Conservation (phyloP, 1,140 invertebrate species). For the Sesamia nonagrioides region DNA sequence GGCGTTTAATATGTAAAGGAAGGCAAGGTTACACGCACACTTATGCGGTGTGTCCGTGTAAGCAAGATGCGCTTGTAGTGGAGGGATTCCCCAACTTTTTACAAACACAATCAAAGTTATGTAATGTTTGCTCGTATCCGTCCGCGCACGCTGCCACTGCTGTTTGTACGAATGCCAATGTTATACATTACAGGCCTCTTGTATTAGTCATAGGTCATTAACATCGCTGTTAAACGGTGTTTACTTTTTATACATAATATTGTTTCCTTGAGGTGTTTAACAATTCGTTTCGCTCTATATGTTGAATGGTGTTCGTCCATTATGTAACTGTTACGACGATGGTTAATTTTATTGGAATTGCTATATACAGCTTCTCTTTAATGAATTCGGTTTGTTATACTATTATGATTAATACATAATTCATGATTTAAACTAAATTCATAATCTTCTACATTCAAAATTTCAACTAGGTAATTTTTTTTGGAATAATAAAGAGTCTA, state of each 20-base stretch:
- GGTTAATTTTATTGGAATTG: not conserved
- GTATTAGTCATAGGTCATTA: conserved; percentile 87
- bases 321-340: conserved; percentile 17
- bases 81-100: conserved; percentile 87
- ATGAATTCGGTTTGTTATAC: too few species aligned
- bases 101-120: conserved; percentile 87
- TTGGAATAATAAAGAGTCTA: too few species aligned
- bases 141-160: conserved; percentile 78
- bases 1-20: conserved; percentile 87
- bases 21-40: conserved; percentile 86
- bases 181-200: conserved; percentile 83
- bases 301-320: conserved; percentile 14
- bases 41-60: conserved; percentile 70
- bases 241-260: conserved; percentile 80
- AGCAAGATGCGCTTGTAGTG: conserved; percentile 80
- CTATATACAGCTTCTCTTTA: too few species aligned
- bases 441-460: too few species aligned
- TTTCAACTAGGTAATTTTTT: too few species aligned
- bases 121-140: conserved; percentile 86
- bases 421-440: too few species aligned
- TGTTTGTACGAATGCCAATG: conserved; percentile 85
- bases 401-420: too few species aligned
- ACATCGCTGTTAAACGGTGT: conserved; percentile 81
- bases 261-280: conserved; percentile 65
- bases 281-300: conserved; percentile 47